Base-by-base conservation (phyloP, 2,888 invertebrate genomes). In the Clanis bilineata region DNA sequence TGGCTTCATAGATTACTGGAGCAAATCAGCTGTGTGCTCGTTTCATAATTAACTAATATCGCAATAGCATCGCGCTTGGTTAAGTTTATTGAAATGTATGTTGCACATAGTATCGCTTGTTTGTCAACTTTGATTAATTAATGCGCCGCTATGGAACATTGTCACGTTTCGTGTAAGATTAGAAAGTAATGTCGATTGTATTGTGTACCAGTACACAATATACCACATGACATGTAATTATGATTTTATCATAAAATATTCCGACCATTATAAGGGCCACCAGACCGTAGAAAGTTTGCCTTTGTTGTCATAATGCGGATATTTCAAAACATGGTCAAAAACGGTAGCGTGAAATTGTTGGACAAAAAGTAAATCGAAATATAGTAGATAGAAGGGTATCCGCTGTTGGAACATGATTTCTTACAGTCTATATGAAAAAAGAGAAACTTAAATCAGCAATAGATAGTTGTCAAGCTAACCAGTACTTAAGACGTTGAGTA, bases 111-210 rank as follows among this genome's bases (percentile, higher is more conserved):
- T 57, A 66, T 64, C 73, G 70, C 68, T 69, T 69, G 73, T 73
- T 70, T 72, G 67, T 69, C 68, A 66, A 62, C 61, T 71, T 68
- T 62, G 72, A 72, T 69, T 67, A 70, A 67, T 73, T 62, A 64
- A 67, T 70, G 68, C 64, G 64, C 59, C 54, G 60, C 64, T 64
- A 68, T 64, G 66, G 66, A 72, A 74, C 71, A 73, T 74, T 80
- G 82, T 82, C 82, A 80, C 76, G 79, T 81, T 74, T 77, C 68
- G 66, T 72, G 69, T 76, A 73, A 80, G 78, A 85, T 87, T 88
- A 90, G 89, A 90, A 90, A 90, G 89, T 86, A 69, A 69, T 65
- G 63, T 69, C 72, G 74, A 77, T 81, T 70, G 69, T 74, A 83
- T 81, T 75, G 60, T 67, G 59, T 64, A 63, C 71, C 68, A 66